Evolutionary conservation across 2,113 vertebrate genomes (phyloP).

Genomic region (Marcusenius ussheri): DNA sequence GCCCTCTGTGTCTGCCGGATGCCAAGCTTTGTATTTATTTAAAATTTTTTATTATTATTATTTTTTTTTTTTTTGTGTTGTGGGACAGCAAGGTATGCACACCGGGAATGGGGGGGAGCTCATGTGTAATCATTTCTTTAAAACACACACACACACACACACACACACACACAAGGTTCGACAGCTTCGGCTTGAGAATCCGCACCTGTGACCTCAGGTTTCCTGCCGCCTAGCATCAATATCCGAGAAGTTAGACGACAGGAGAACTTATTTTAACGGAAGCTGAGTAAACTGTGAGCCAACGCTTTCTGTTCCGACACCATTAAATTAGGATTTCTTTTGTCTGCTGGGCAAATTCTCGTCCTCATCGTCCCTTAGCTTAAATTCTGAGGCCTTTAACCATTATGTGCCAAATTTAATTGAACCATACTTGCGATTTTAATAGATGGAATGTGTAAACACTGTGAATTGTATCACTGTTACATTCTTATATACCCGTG

Average conservation of each 20-base stretch:
- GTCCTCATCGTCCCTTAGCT: constrained; percentile 40
- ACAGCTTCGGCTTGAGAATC: background rate
- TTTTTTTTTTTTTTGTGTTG: constrained; percentile 16
- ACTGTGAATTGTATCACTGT: constrained; percentile 37
- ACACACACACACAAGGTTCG: background rate
- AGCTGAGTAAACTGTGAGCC: background rate
- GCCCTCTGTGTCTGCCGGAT: background rate
- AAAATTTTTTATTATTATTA: constrained; percentile 21
- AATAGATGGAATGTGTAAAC: constrained; percentile 45
- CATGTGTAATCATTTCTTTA: background rate
- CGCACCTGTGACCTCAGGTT: background rate
- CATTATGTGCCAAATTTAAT: constrained; percentile 59
- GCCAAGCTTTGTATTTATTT: constrained; percentile 39
- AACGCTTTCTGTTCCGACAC: background rate
- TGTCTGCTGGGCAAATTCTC: constrained; percentile 18
- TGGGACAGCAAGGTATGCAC: constrained; percentile 30
- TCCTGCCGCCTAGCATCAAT: background rate
- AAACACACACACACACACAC: background rate
- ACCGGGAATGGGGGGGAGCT: background rate
- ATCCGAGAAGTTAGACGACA: background rate
- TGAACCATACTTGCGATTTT: constrained; percentile 46
- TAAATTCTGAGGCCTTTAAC: constrained; percentile 58
- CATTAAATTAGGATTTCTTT: background rate
- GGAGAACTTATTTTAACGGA: background rate
- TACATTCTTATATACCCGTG: constrained; percentile 36